Conservation (phyloP, 2,888 invertebrate genomes). For the Lepidochitona cinerea region DNA sequence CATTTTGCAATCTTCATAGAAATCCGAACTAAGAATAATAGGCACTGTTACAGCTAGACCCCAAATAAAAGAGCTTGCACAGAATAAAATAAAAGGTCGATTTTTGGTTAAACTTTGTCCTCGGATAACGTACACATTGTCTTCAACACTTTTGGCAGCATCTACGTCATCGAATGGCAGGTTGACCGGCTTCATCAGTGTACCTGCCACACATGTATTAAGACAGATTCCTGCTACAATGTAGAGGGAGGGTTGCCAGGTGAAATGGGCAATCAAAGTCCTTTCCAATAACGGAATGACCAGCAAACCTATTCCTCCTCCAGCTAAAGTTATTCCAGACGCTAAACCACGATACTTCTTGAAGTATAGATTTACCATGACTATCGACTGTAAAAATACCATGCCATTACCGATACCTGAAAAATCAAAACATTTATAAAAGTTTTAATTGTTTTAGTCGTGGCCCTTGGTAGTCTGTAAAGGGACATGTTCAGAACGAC, state of each 20-base stretch:
- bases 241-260: constrained; percentile 5
- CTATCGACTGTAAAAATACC: background rate
- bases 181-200: background rate
- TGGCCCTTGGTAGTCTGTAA: no score
- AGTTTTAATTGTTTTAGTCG: no score
- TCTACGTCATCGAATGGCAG: background rate
- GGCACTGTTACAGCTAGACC: background rate
- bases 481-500: no score
- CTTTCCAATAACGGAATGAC: background rate
- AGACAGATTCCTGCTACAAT: constrained; percentile 1
- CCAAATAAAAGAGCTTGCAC: background rate
- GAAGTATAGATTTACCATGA: constrained; percentile 3
- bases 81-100: background rate
- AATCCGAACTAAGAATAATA: background rate
- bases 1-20: background rate
- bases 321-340: constrained; percentile 3
- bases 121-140: background rate
- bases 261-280: background rate
- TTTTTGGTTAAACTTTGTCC: background rate
- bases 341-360: constrained; percentile 3
- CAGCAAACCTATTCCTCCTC: background rate
- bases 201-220: background rate
- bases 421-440: background rate
- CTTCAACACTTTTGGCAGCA: background rate
- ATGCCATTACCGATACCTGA: constrained; percentile 7